A percentile compares a stretch with the other conserved stretches of the same genome.
Conservation (phyloP, 1,140 invertebrate genomes). For the Drosophila melanica region DNA sequence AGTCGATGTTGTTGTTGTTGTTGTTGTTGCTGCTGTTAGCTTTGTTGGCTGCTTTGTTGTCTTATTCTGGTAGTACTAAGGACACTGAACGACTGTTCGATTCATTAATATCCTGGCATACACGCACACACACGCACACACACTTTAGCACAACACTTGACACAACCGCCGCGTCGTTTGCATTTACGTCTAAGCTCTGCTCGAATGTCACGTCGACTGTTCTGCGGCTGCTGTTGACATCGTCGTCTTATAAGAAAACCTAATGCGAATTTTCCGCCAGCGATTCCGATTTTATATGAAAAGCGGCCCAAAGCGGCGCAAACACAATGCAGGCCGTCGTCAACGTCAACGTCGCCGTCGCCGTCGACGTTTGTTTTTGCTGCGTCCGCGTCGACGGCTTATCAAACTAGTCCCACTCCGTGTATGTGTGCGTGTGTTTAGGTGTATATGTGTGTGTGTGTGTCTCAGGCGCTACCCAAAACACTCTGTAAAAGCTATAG, state of each 20-base stretch:
- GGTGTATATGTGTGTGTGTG: neutral
- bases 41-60: conserved; percentile 19
- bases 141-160: conserved; percentile 46
- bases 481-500: conserved; percentile 6
- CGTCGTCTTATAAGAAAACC: conserved; percentile 83
- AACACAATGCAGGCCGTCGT: conserved; percentile 70
- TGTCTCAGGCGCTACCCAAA: neutral
- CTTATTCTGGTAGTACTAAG: conserved; percentile 33
- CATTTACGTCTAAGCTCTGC: conserved; percentile 55
- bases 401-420: conserved; percentile 58
- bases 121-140: conserved; percentile 3
- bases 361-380: conserved; percentile 53
- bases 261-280: conserved; percentile 83
- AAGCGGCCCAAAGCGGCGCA: conserved; percentile 66
- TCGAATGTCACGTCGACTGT: conserved; percentile 55
- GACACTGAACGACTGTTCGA: conserved; percentile 1
- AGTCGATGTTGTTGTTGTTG: conserved; percentile 6
- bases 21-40: conserved; percentile 20
- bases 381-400: conserved; percentile 11
- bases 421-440: neutral
- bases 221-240: conserved; percentile 73
- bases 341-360: conserved; percentile 35
- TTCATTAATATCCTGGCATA: conserved; percentile 55
- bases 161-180: conserved; percentile 50
- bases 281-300: conserved; percentile 83